Base-by-base conservation (phyloP, 1,140 invertebrate genomes). In the Macrostomum lignano region DNA sequence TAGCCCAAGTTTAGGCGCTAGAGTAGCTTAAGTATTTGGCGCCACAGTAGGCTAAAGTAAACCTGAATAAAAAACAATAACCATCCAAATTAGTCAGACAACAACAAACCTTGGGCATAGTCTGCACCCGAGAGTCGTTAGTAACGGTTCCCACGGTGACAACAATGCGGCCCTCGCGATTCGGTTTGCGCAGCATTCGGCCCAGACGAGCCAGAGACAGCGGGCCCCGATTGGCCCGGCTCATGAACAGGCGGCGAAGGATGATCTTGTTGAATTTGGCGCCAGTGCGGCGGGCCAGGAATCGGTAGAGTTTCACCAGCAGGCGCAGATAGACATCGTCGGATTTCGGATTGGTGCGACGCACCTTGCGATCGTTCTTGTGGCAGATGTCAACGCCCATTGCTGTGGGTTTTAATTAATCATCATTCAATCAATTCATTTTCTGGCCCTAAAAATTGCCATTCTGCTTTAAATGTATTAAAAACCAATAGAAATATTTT, bases 311-410 rank as follows among this genome's bases (percentile, higher is more conserved):
- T 69, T 94, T 94, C 36, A 93, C 84, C 40, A 96, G 65, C 38
- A 96, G 67, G 30, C 79, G 69, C 49, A 94, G 63, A 63, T 96
- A 96, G 41, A 93, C 74, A 74, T 96, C 84, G 59, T 94, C 70
- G 39, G 77, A 86, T 60, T 73, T 84, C 10, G 88, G 86, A 56
- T 84, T 76, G 40, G 70, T 79, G 49, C 88, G 70, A 47, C 75
- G 68, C 52, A 88, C 84, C 66, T 94, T 96, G 42, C 91, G 72
- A 61, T 94, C 82, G 63, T 88, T 71, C 67, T 93, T 96, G 62
- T 96, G 86, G 52, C 74, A 74, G 50, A 96, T 93, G 63, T 96
- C 88, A 55, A 94, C 88, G 74, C 86, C 88, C 88, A 30, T 30
- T 6, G 28, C 13, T n/a, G n/a, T n/a, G n/a, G n/a, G n/a, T n/a